These are phyloP conservation scores for Leptodactylus fallax DNA, from an alignment of 2,797 vertebrate species.

Conservation along the genomic window DNA sequence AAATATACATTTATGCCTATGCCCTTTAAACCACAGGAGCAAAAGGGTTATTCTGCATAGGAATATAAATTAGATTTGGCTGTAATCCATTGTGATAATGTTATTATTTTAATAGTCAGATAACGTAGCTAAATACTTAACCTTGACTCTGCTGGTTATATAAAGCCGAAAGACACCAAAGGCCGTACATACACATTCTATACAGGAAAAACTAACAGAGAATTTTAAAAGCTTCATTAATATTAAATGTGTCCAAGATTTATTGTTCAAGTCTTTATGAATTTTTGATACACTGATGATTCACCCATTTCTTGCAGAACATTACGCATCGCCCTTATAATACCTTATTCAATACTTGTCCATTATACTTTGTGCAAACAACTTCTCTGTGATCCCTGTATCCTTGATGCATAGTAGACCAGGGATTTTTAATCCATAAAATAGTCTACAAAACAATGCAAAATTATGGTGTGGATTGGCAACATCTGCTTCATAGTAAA, in stretches of 20 bases:
- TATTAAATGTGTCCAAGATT: constrained; percentile 62
- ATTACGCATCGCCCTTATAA: constrained; percentile 40
- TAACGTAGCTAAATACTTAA: constrained; percentile 51
- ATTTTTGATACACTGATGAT: constrained; percentile 63
- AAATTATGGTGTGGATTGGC: constrained; percentile 52
- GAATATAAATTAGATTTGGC: constrained; percentile 38
- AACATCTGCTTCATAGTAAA: constrained; percentile 71
- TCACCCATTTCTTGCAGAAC: constrained; percentile 56
- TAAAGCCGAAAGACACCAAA: constrained; percentile 37
- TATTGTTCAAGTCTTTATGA: constrained; percentile 61
- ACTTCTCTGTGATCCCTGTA: neutral
- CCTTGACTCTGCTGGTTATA: constrained; percentile 55
- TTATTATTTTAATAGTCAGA: constrained; percentile 54
- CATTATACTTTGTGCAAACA: constrained; percentile 4
- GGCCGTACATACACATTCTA: constrained; percentile 54
- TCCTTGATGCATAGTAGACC: neutral
- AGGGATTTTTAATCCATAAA: constrained; percentile 37
- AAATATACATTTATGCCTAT: constrained; percentile 43
- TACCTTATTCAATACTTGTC: constrained; percentile 49
- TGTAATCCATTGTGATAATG: constrained; percentile 45
- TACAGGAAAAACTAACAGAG: constrained; percentile 62
- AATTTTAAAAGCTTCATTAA: constrained; percentile 64
- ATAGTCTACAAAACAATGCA: constrained; percentile 54
- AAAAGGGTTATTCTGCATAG: constrained; percentile 18
- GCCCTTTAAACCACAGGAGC: constrained; percentile 31